Evolutionary conservation across 92 coral and sea anemone genomes (phyloP), one percentile per base, ranked within the genome.

Genomic region (Paramuricea clavata): DNA sequence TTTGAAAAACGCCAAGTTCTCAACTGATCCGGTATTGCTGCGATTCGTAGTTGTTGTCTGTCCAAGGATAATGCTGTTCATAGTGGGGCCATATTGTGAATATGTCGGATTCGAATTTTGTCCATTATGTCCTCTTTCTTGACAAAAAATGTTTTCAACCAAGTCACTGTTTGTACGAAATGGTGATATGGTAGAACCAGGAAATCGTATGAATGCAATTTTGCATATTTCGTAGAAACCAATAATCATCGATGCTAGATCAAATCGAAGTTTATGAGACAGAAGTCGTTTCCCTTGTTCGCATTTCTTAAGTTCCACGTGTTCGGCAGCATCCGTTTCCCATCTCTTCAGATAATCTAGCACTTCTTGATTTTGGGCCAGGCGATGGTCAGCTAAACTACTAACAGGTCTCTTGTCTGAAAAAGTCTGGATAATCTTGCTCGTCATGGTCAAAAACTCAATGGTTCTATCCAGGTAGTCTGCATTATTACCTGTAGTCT

Each of bases 401-500:
- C 74, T 41, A 30, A 43, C 16, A 31, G 80, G 78, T 57, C 73
- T 8, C 25, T 31, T 42, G 33, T 78, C 68, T 1, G 25, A 19
- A 61, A 86, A 86, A 22, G 54, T 65, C 4, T 33, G 31, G 16
- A 86, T 67, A 28, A 86, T 70, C 23, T 41, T 62, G 33, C 78
- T 77, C 32, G 89, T 77, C 54, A 42, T 34, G 7, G 36, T 31
- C 22, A 74, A 49, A 28, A 74, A 77, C 23, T 84, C 88, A 4
- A 84, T 54, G 0, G 88, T 73, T 30, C 26, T 22, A 62, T 73
- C 57, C 26, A 85, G 88, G 36, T 72, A 49, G 33, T 33, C 11
- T 11, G 56, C 43, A 36, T 28, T 52, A 7, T 5, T 7, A 5
- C 49, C 80, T 16, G 34, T 36, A 5, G 22, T 5, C 32, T 33